These are phyloP conservation scores for Tympanuchus pallidicinctus DNA, from an alignment of 2,113 vertebrate species.

Conservation along the genomic window DNA sequence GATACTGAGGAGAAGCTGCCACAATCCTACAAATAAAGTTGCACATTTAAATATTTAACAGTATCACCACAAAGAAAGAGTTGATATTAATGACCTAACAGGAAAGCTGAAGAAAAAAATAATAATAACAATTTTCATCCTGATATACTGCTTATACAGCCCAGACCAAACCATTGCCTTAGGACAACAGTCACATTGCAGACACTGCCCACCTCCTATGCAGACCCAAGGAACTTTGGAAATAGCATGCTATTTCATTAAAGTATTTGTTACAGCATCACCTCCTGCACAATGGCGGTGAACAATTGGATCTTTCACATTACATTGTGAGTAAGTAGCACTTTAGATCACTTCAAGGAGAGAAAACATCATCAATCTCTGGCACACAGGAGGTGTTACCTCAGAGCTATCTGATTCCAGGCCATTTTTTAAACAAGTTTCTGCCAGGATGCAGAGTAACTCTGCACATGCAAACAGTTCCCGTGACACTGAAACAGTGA, in stretches of 20 bases:
- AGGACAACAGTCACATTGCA: background rate
- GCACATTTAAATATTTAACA: slow-evolving; percentile 14
- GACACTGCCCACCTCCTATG: background rate
- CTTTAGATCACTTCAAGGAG: background rate
- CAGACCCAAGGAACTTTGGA: background rate
- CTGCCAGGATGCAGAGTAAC: background rate
- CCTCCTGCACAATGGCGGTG: background rate
- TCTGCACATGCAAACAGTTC: background rate
- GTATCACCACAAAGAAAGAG: background rate
- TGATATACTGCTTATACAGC: background rate
- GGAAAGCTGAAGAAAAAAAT: background rate
- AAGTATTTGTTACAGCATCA: background rate
- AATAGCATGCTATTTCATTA: background rate
- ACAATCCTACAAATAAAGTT: slow-evolving; percentile 32
- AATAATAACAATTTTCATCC: background rate
- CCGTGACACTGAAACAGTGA: background rate
- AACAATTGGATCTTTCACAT: background rate
- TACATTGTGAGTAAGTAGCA: background rate
- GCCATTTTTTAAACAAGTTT: rapidly evolving
- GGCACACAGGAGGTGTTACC: background rate
- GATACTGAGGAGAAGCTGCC: background rate
- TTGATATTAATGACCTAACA: background rate
- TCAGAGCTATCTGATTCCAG: rapidly evolving
- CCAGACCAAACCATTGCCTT: background rate
- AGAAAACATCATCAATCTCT: background rate